Evolutionary conservation across 2,113 vertebrate species (phyloP), one percentile per base, ranked within the genome.

Genomic region (Cichladusa arquata): DNA sequence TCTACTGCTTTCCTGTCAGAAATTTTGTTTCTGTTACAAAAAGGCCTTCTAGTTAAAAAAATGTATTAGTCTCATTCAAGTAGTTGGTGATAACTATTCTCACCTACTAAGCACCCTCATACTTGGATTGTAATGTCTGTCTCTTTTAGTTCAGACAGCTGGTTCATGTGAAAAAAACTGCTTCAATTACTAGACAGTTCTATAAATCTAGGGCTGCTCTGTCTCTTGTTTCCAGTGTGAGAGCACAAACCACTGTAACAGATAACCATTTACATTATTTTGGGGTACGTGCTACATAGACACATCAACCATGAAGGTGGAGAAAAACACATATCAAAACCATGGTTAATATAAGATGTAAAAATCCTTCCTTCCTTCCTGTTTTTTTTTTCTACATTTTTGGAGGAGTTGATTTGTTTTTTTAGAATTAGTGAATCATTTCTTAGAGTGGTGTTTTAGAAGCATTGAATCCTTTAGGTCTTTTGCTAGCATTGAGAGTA

Each of bases 351-450:
- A 64, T 24, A 65, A 56, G 16, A 57, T 57, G 25, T 29, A 85
- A 66, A 34, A 10, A 0, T 29, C 22, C 33, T 29, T 2, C 9
- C 6, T 8, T 11, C 14, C 3, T 17, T 13, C 14, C 9, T 64
- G 6, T 38, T 11, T 12, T 12, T 12, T 38, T 36, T 25, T 64
- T 44, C 20, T 5, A 28, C 18, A 14, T 5, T 10, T 86, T 42
- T 0, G 6, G 14, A 15, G 11, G 2, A 9, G 2, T 4, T 34
- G 6, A 5, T 50, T 65, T 64, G 1, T 1, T 19, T 29, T 81
- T 65, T 44, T 66, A 38, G 47, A 66, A n/a, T 65, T 19, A 38
- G 4, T 54, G 26, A 26, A 29, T 38, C 1, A 16, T 19, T 60
- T 81, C 16, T 76, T 44, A 48, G 33, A 57, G 25, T 28, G 8